Percentiles rank a stretch among this genome's conserved stretches.
Conservation (phyloP, 2,797 vertebrate species). For the Aplochiton taeniatus region DNA sequence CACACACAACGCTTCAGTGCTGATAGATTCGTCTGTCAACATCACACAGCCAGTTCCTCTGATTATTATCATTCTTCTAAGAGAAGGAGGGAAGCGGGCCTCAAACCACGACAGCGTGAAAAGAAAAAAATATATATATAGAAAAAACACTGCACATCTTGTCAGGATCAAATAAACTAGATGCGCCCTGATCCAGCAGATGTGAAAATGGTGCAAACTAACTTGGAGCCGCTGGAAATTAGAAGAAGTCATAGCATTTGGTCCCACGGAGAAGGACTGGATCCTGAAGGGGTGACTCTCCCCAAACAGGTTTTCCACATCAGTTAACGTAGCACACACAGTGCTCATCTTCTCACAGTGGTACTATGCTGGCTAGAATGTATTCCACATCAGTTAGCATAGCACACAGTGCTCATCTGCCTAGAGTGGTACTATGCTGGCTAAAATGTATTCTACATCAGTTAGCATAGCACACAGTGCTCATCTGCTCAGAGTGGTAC, state of each 20-base stretch:
- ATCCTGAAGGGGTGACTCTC: background rate
- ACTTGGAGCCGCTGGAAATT: background rate
- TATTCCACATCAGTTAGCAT: conserved; percentile 21
- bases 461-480: conserved; percentile 13
- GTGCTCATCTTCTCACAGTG: conserved; percentile 6
- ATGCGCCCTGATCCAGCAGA: conserved; percentile 15
- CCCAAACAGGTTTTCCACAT: background rate
- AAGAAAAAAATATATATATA: conserved; percentile 22
- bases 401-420: conserved; percentile 5
- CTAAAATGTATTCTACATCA: conserved; percentile 19
- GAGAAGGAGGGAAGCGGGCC: conserved; percentile 25
- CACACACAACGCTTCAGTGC: conserved; percentile 29
- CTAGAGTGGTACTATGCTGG: conserved; percentile 27
- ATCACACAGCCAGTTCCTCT: conserved; percentile 30
- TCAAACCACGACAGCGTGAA: conserved; percentile 32
- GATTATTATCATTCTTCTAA: conserved; percentile 48
- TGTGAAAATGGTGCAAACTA: background rate
- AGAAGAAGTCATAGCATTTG: background rate
- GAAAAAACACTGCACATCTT: conserved; percentile 14
- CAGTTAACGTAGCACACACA: conserved; percentile 20
- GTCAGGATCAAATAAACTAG: conserved; percentile 41
- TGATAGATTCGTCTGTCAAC: conserved; percentile 41
- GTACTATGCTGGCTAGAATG: conserved; percentile 27
- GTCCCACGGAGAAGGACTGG: background rate
- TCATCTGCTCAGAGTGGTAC: conserved; percentile 13